phyloP scores from a whole-genome alignment of 2,797 vertebrate species.

The Phoeniculus purpureus region DNA sequence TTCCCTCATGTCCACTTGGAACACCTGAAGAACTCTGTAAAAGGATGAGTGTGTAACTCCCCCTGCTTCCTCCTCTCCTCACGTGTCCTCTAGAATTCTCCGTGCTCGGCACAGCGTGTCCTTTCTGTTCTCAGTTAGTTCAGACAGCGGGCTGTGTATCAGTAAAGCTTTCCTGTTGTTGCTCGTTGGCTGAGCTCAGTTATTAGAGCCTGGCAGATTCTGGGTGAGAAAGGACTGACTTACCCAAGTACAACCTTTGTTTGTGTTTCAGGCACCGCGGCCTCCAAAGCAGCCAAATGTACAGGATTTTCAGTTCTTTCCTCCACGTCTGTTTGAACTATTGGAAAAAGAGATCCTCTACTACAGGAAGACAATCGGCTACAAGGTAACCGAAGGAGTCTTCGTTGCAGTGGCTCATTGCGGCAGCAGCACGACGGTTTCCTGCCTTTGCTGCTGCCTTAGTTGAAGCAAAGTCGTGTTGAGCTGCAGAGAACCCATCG shows the following conservation, averaged over 20 bases:
- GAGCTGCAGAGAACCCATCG: not conserved
- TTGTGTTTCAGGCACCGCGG: conserved; percentile 88
- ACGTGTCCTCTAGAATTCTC: not conserved
- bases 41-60: not conserved
- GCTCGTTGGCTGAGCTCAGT: not conserved
- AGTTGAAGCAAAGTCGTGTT: not conserved
- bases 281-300: conserved; percentile 99
- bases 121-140: no score
- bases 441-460: not conserved
- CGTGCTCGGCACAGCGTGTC: no score
- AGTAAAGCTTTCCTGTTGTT: not conserved
- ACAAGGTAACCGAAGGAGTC: conserved; percentile 85
- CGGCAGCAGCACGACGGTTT: not conserved
- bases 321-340: conserved; percentile 96
- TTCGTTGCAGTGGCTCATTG: not conserved
- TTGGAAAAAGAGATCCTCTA: conserved; percentile 98
- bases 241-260: not conserved
- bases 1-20: not conserved
- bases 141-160: not conserved
- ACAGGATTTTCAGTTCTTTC: conserved; percentile 99
- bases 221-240: not conserved
- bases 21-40: not conserved
- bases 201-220: not conserved
- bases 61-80: rapidly evolving
- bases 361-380: conserved; percentile 98